Evolutionary conservation across 2,797 vertebrate genomes (phyloP), one percentile per base, ranked within the genome.

Genomic region (Pelochelys cantorii): DNA sequence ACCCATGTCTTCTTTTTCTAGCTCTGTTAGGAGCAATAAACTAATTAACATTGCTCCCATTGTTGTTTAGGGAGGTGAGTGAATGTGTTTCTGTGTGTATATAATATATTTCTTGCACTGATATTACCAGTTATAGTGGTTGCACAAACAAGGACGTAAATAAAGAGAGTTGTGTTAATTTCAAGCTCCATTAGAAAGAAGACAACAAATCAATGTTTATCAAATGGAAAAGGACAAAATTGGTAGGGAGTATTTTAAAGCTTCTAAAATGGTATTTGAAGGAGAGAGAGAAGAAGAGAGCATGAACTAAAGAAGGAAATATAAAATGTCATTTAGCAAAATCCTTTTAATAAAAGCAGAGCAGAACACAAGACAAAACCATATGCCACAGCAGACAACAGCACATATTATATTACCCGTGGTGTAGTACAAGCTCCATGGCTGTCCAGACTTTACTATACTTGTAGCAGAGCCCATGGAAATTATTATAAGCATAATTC

Each of bases 101-200:
- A 48, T 42, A 18, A 81, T 81, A 53, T 59, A 23, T 65, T 87
- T 88, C 79, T 88, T 87, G 57, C 20, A 27, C 79, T 1, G 65
- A n/a, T 25, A 79, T 23, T 86, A 15, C 84, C 79, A 68, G n/a
- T 3, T 59, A 81, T 48, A 5, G 79, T 81, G 53, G 83, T 71
- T 75, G 53, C 84, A 82, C 25, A 55, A 86, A 86, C 79, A 81
- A 65, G 84, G 52, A 84, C 48, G 89, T 82, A 86, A 90, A 90
- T 81, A 90, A 85, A 90, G 65, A 85, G 68, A 86, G 89, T 82
- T 77, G 84, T 86, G 77, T 74, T 53, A 57, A 93, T 92, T 94
- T 95, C 84, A 92, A 95, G 84, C 86, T 93, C 79, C 37, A 11
- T 6, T 53, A 95, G 91, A 85, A 96, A 89, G 9, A 60, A 65